Base-by-base conservation (phyloP, 1,140 invertebrate species). In the Cydia pomonella region DNA sequence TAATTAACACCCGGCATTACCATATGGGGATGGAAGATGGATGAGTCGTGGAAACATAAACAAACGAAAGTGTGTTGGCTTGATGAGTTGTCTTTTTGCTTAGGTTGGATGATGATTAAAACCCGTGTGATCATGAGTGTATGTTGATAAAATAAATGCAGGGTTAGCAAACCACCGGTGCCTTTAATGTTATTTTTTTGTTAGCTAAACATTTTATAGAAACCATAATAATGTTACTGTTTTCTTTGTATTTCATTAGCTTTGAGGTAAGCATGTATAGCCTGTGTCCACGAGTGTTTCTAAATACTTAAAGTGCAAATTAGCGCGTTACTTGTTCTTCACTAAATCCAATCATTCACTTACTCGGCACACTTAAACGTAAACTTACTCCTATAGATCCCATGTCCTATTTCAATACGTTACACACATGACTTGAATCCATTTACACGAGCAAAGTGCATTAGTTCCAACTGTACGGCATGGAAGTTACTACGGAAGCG, bases 1-100 rank as follows among this genome's bases (percentile, higher is more conserved):
- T 50, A 72, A 47, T 25, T 71, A 73, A 72, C 73, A 50, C 50
- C 77, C 41, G 72, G 13, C 29, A 76, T 78, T 80, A 73, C 64
- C 27, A 66, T 71, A 66, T 71, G 66, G 64, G 25, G 44, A 71
- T 33, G 25, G 38, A 50, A 75, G 64, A 53, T 50, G 23, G 44
- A 75, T 66, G 74, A 25, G n/a, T 2, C 59, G 38, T 62, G 59
- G 7, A 73, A 50, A 59, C 41, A 47, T 63, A 75, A 62, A 75
- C 72, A 50, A 63, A 72, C n/a, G 47, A 69, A 69, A 16, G 21
- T 16, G 44, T 16, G 64, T 38, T 66, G 2, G 63, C 33, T 21
- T 69, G 64, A 69, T 69, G 64, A 41, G 64, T 66, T 33, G 63
- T 33, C 29, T 69, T 69, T 69, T 69, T 69, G 27, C 27, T 69